Evolutionary conservation across 2,888 invertebrate genomes (phyloP).

Genomic region (Venusia cambrica): DNA sequence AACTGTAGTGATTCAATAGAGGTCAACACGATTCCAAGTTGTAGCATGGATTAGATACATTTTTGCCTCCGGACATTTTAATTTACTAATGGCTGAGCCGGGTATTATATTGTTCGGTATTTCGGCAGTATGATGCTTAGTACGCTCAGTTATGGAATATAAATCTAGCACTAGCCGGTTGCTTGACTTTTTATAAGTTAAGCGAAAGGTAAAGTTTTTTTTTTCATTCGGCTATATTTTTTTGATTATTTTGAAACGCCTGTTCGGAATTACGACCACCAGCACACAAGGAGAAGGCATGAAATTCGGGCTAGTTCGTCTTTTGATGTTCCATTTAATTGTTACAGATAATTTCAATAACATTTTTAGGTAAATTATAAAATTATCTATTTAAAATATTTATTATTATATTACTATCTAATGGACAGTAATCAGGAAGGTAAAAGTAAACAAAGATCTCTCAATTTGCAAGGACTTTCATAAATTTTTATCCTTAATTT

Average conservation of each 20-base stretch:
- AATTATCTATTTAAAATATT: too few species aligned
- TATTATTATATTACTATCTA: too few species aligned
- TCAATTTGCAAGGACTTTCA: conserved; percentile 31
- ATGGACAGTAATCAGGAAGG: too few species aligned
- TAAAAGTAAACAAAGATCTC: conserved; percentile 41
- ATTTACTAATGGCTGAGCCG: conserved; percentile 51
- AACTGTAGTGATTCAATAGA: conserved; percentile 49
- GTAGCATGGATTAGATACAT: conserved; percentile 55
- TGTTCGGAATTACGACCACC: too few species aligned
- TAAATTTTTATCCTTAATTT: conserved; percentile 6
- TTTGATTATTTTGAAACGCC: too few species aligned
- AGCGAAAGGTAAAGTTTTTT: too few species aligned
- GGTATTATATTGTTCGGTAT: conserved; percentile 41
- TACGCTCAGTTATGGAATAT: conserved; percentile 76
- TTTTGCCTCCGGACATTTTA: conserved; percentile 53
- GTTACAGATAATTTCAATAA: too few species aligned
- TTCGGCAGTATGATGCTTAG: conserved; percentile 66
- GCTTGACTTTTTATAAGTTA: conserved; percentile 54
- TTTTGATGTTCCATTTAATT: too few species aligned
- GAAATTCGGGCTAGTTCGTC: too few species aligned
- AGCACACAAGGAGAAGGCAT: too few species aligned
- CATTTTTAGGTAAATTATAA: too few species aligned
- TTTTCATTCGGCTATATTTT: too few species aligned
- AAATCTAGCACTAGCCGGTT: conserved; percentile 70
- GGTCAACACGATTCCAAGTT: conserved; percentile 60